Conservation (phyloP, 2,888 invertebrate genomes). For the Lomographa bimaculata region DNA sequence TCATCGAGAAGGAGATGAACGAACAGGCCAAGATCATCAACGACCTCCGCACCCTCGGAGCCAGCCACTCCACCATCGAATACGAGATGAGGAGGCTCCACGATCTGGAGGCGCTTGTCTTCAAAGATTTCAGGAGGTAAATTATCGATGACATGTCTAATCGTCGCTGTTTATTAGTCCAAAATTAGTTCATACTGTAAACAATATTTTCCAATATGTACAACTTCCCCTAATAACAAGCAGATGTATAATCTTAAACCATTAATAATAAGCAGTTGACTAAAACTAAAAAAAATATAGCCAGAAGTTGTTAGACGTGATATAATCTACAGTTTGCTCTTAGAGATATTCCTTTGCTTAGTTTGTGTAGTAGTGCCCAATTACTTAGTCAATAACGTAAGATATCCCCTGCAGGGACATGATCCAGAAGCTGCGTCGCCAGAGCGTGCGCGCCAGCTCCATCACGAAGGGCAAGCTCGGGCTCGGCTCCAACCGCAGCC, state of each 20-base stretch:
- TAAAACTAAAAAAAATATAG: no score
- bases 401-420: constrained; percentile 87
- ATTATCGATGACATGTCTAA: constrained; percentile 1
- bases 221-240: no score
- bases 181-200: no score
- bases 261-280: no score
- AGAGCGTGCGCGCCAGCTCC: constrained; percentile 91
- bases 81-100: constrained; percentile 95
- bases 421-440: constrained; percentile 94
- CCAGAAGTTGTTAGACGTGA: no score
- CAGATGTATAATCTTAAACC: no score
- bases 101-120: constrained; percentile 96
- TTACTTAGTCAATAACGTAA: no score
- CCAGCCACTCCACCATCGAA: constrained; percentile 95
- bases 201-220: no score
- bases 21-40: constrained; percentile 98
- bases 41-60: constrained; percentile 94
- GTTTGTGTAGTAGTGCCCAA: no score
- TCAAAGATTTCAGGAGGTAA: constrained; percentile 94
- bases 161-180: no score
- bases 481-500: constrained; percentile 88
- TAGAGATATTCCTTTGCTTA: no score
- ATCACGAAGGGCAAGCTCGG: constrained; percentile 91
- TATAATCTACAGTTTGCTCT: no score
- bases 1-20: constrained; percentile 98